phyloP scores from a whole-genome alignment of 2,888 invertebrate species.

The Sericinus montela region DNA sequence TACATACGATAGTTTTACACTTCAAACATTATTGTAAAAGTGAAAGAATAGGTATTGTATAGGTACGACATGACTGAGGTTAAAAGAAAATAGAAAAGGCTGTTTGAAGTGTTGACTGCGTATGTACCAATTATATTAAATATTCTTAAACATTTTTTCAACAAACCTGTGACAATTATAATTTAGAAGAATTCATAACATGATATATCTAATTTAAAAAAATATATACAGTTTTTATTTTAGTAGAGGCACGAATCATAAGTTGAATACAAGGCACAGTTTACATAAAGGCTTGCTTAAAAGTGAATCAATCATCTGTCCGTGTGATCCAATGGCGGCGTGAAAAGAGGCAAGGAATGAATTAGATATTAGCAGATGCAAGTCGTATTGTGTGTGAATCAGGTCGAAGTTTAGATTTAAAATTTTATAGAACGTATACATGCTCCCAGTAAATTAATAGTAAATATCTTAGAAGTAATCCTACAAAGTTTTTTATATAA shows the following conservation, averaged over 20 bases:
- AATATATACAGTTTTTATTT: constrained; percentile 23
- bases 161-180: constrained; percentile 16
- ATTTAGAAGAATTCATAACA: constrained; percentile 6
- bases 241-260: constrained; percentile 50
- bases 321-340: constrained; percentile 50
- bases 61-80: too few species aligned
- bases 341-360: constrained; percentile 46
- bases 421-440: too few species aligned
- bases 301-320: constrained; percentile 40
- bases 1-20: too few species aligned
- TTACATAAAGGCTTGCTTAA: constrained; percentile 19
- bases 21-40: too few species aligned
- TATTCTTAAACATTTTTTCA: neutral
- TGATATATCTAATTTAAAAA: constrained; percentile 20
- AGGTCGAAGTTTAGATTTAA: constrained; percentile 8
- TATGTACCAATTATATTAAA: neutral
- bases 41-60: too few species aligned
- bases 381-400: neutral
- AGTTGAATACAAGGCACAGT: constrained; percentile 51
- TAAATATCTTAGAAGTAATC: too few species aligned
- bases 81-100: too few species aligned
- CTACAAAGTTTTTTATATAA: too few species aligned
- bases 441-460: too few species aligned
- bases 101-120: neutral
- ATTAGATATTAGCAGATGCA: constrained; percentile 15